Evolutionary conservation across 1,140 invertebrate species (phyloP).

Genomic region (Drosophila arawakana): DNA sequence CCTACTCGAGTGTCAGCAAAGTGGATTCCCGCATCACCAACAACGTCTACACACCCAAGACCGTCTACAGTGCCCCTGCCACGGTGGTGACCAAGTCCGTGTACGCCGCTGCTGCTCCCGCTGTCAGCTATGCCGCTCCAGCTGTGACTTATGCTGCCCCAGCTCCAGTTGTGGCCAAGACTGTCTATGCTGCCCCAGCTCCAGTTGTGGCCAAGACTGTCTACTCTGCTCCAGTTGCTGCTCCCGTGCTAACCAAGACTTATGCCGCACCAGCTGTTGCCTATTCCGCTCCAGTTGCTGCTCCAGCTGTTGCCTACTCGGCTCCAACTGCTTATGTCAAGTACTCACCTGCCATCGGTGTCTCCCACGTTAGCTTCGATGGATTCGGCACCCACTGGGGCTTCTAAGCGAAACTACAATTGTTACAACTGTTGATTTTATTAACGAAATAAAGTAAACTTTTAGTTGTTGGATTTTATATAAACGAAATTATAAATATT

Average conservation of each 20-base stretch:
- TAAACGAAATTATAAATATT: too few species aligned
- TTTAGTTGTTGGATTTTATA: constrained; percentile 4
- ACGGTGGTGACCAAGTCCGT: constrained; percentile 62
- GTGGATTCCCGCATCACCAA: constrained; percentile 87
- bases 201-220: constrained; percentile 61
- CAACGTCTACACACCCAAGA: constrained; percentile 85
- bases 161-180: constrained; percentile 85
- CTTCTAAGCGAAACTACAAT: constrained; percentile 71
- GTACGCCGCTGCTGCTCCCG: constrained; percentile 78
- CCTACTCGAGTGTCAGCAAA: constrained; percentile 88
- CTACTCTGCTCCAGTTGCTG: constrained; percentile 52
- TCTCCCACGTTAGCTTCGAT: constrained; percentile 85
- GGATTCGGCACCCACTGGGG: constrained; percentile 85
- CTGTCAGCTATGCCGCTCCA: constrained; percentile 85
- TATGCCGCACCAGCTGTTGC: constrained; percentile 72
- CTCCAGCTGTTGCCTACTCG: constrained; percentile 73
- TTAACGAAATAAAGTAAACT: constrained; percentile 45
- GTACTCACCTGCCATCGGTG: constrained; percentile 85
- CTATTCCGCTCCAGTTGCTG: constrained; percentile 71
- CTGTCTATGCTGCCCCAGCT: constrained; percentile 61
- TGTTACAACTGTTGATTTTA: constrained; percentile 53
- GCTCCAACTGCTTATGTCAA: constrained; percentile 78
- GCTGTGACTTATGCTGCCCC: constrained; percentile 86
- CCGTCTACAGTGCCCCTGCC: constrained; percentile 77
- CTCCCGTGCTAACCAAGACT: constrained; percentile 49